Evolutionary conservation across 2,888 invertebrate species (phyloP), one percentile per base, ranked within the genome.

Genomic region (Capitulum mitella): DNA sequence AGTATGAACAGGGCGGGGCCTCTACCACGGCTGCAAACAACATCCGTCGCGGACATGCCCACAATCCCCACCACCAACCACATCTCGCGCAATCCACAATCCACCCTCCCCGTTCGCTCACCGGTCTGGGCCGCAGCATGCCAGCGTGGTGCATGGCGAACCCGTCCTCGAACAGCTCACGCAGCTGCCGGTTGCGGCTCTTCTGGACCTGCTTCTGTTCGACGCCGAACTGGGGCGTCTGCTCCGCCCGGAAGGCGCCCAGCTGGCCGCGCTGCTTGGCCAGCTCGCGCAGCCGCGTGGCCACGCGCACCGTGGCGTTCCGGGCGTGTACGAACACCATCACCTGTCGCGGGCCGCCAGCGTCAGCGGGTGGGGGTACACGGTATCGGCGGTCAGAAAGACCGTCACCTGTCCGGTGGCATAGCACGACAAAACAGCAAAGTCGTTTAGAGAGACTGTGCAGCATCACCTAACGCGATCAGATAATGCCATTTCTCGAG

Each of bases 301-400:
- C 98, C 0, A 95, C 94, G 79, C 92, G 89, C 51, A 94, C 92
- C 0, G 99, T 99, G 19, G 97, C 95, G 88, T 98, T 98, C 43
- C 99, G 90, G 0, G 98, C 97, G 86, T 99, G 98, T 0, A 99
- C 98, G 86, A 99, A 99, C 0, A 99, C 95, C 95, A 99, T 97
- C 0, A 95, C 90, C 88, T 89, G 82, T 51, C 82, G 82, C 34
- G 79, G 64, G 58, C 32, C 46, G 29, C 3, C 3, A 8, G 32
- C 75, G 26, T 34, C 32, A 32, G n/a, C 29, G 6, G 12, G n/a
- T 10, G 6, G 12, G 29, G 12, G n/a, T 8, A 64, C 32, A 64
- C 64, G 78, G 29, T 14, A 43, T 43, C 32, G 37, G 1, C n/a
- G n/a, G n/a, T n/a, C 3, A 79, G 78, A 79, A 78, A 29, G 10